phyloP scores from a whole-genome alignment of 1,140 invertebrate genomes.

The Calycopis cecrops region DNA sequence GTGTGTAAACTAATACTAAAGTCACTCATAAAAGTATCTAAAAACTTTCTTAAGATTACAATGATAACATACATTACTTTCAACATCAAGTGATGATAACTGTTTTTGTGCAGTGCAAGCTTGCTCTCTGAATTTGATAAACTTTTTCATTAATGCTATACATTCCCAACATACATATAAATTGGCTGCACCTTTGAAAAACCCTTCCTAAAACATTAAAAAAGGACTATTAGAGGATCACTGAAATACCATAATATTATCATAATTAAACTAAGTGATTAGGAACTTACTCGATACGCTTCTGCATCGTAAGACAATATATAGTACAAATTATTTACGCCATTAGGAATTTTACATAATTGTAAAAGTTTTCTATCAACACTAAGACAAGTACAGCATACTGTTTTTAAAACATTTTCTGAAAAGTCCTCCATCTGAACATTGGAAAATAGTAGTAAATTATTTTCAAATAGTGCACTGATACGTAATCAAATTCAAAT shows the following conservation, averaged over 20 bases:
- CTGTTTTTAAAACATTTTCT: slow-evolving; percentile 32
- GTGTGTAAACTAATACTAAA: too few species aligned
- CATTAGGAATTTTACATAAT: slow-evolving; percentile 39
- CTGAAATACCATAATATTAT: too few species aligned
- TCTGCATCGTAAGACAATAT: slow-evolving; percentile 43
- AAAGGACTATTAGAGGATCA: too few species aligned
- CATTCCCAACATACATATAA: slow-evolving; percentile 18
- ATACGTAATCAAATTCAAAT: too few species aligned
- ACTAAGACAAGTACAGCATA: slow-evolving; percentile 56
- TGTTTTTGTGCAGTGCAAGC: slow-evolving; percentile 11
- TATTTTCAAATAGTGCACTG: too few species aligned
- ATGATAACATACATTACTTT: slow-evolving; percentile 9
- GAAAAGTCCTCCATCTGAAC: slow-evolving; percentile 35
- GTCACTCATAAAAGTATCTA: too few species aligned
- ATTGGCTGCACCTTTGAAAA: slow-evolving; percentile 6
- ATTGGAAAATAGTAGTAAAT: neutral
- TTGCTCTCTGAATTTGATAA: slow-evolving; percentile 13
- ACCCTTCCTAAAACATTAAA: slow-evolving; percentile 6
- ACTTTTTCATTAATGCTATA: slow-evolving; percentile 10
- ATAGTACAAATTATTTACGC: slow-evolving; percentile 50
- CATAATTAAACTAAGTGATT: too few species aligned
- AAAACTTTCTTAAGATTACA: too few species aligned
- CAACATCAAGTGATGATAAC: neutral
- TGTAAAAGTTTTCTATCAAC: slow-evolving; percentile 42
- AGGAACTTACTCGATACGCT: slow-evolving; percentile 43